Evolutionary conservation across 2,797 vertebrate genomes (phyloP), one percentile per base, ranked within the genome.

Genomic region (Gallinago nigripennis): DNA sequence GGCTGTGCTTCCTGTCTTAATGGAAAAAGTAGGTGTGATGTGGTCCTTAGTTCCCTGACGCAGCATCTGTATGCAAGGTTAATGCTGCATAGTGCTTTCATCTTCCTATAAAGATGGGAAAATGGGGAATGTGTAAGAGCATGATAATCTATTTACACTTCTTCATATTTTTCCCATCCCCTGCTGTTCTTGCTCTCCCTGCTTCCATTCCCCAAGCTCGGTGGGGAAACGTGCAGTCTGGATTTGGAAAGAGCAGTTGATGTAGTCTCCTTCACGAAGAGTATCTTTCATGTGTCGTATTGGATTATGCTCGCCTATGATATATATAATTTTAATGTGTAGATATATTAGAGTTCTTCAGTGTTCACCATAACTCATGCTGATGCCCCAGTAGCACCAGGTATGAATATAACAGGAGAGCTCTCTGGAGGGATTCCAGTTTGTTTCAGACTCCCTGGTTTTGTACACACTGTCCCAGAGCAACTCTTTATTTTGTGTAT

Each of bases 401-500:
- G 68, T 68, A 37, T 54, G 75, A 41, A 37, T 69, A 14, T 12
- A 46, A 30, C 6, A 8, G 43, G 20, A 35, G 5, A 21, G 15
- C 24, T 80, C 19, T 82, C 66, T 87, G 39, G 30, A 86, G 33
- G 41, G 37, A 11, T 41, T 70, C 16, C 63, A 53, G 23, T 71
- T 84, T 58, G 45, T 82, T 89, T 84, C 30, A 76, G 60, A 11
- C 15, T 61, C 64, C 64, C 65, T 78, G 61, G 11, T 16, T 83
- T 83, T 95, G 69, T 88, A 2, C 90, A 56, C n/a, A 88, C 58
- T 61, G 39, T 92, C 51, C 54, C 94, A 64, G 56, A 91, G 45
- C 63, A 95, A 39, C 80, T 88, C 90, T 93, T 91, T 45, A 24
- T 84, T 92, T 66, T 96, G 73, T 79, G 24, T 92, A 8, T 48